Evolutionary conservation across 2,113 vertebrate species (phyloP), one percentile per base, ranked within the genome.

Genomic region (Erythrocercus mccallii): DNA sequence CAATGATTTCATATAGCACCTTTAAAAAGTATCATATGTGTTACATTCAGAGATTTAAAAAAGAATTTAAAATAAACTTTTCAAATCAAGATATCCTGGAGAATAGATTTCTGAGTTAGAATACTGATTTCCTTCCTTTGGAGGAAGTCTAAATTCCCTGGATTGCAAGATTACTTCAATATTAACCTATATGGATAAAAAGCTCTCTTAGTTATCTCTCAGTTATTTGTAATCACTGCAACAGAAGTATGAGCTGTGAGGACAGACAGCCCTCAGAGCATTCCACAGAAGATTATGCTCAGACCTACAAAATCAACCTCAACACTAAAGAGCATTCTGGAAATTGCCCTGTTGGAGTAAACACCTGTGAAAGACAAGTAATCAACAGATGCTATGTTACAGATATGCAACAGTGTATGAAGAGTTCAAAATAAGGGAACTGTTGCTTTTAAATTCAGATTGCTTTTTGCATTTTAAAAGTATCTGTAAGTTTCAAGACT

Each of bases 311-410:
- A 58, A 90, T 14, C 10, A 35, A 33, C 24, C 47, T 22, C 18
- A 45, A 33, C 33, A 11, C 31, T 53, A 8, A 51, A 61, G 66
- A 85, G 13, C 45, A 19, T 84, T 92, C 84, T 96, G 47, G 93
- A 96, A 95, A 58, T 18, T 12, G 45, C 45, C 4, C 5, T 2
- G 8, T 50, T 27, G 40, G 27, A 83, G 38, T 0, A 12, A 70
- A 42, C 23, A 66, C 42, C 54, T 30, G 50, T 5, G 57, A 86
- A 79, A 80, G 57, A 21, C 76, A 56, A 42, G 45, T 6, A 61
- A 58, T 15, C 57, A 65, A 37, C 0, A 80, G 37, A 42, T 40
- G 40, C 45, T 31, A 19, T 28, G 27, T 30, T 35, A 70, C 0
- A 57, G 45, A 27, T 3, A 38, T 3, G 23, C 56, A 81, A 78